Conservation (phyloP, 1,140 invertebrate species). For the Diprion similis region DNA sequence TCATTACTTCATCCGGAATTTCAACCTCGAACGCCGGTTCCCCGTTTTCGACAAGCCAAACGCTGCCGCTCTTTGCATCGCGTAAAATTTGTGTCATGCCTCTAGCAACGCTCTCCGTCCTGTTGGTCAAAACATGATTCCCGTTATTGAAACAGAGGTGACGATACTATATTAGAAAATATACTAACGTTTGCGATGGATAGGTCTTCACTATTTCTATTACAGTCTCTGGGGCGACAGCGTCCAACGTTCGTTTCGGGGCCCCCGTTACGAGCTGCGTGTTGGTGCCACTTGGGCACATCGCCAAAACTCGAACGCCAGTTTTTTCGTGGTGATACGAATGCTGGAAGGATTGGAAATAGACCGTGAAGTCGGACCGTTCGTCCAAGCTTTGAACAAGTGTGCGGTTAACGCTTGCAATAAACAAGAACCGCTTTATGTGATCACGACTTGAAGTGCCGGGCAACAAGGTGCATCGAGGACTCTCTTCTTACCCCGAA, state of each 20-base stretch:
- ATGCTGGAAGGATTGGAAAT: neutral
- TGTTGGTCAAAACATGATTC: constrained; percentile 32
- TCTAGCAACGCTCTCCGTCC: constrained; percentile 47
- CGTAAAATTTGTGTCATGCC: constrained; percentile 48
- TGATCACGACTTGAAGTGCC: too few relatives aligned
- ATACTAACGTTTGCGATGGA: constrained; percentile 51
- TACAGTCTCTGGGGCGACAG: neutral
- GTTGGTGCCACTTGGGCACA: constrained; percentile 56
- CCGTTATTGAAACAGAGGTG: constrained; percentile 10
- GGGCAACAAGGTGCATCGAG: too few relatives aligned
- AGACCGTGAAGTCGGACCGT: too few relatives aligned
- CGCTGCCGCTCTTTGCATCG: constrained; percentile 48
- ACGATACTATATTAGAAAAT: neutral
- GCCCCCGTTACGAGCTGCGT: constrained; percentile 28
- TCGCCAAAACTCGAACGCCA: constrained; percentile 45
- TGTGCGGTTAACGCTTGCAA: too few relatives aligned
- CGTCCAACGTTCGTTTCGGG: neutral
- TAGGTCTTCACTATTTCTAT: constrained; percentile 43
- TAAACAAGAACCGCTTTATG: too few relatives aligned
- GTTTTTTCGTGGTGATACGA: constrained; percentile 31
- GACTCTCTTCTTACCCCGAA: constrained; percentile 34
- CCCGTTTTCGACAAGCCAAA: constrained; percentile 54
- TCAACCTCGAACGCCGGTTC: constrained; percentile 49
- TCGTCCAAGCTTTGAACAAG: too few relatives aligned
- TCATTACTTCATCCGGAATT: constrained; percentile 35